These are phyloP conservation scores for Drosophila sturtevanti DNA, from an alignment of 1,140 invertebrate species.

Conservation along the genomic window DNA sequence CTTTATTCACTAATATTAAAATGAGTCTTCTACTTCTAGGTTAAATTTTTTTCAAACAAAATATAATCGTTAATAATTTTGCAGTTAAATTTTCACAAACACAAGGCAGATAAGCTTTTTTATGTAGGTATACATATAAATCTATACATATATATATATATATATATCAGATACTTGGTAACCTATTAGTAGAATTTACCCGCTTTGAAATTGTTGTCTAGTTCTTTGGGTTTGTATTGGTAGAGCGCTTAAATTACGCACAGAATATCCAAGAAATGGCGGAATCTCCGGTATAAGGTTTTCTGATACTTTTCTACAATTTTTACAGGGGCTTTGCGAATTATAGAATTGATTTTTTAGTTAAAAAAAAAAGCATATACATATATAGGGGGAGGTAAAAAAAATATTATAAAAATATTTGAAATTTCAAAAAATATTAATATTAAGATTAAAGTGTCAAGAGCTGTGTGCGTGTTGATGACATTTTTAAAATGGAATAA, in stretches of 20 bases:
- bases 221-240: constrained; percentile 51
- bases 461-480: constrained; percentile 25
- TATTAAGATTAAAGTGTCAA: neutral
- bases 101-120: too few relatives aligned
- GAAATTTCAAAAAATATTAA: constrained; percentile 2
- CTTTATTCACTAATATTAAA: too few relatives aligned
- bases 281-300: constrained; percentile 75
- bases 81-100: neutral
- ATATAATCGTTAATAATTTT: neutral
- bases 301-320: constrained; percentile 72
- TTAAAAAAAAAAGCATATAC: neutral
- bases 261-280: constrained; percentile 75
- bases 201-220: constrained; percentile 55
- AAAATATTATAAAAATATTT: constrained; percentile 4
- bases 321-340: constrained; percentile 70
- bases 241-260: constrained; percentile 72
- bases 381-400: constrained; percentile 1
- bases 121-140: too few relatives aligned
- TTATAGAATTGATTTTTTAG: neutral
- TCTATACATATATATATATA: too few relatives aligned
- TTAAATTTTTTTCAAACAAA: neutral
- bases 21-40: too few relatives aligned
- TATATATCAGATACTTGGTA: constrained; percentile 6
- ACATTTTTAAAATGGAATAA: too few relatives aligned
- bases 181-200: constrained; percentile 61